phyloP scores from a whole-genome alignment of 2,888 invertebrate species.

The Toxonevra muliebris region DNA sequence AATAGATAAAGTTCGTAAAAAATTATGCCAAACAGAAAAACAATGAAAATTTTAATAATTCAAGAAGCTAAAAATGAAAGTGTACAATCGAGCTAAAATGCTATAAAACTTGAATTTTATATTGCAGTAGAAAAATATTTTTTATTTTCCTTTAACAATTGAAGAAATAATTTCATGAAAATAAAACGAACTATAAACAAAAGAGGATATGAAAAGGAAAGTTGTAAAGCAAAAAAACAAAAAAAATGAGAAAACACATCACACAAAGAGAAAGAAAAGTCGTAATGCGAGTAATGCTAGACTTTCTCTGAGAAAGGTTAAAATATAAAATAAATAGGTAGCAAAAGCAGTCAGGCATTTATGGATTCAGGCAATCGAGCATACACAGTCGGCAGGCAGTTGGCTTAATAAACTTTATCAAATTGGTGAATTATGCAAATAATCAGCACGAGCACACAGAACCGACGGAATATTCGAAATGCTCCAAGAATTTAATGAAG shows the following conservation, averaged over 20 bases:
- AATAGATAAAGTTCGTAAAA: too few relatives aligned
- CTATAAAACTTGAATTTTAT: background rate
- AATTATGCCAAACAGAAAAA: background rate
- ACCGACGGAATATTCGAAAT: too few relatives aligned
- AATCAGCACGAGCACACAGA: too few relatives aligned
- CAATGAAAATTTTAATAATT: conserved; percentile 5
- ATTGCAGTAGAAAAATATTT: too few relatives aligned
- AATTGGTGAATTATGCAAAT: conserved; percentile 31
- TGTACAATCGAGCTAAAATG: background rate
- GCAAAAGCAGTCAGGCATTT: background rate
- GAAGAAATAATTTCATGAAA: too few relatives aligned
- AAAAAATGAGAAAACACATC: background rate
- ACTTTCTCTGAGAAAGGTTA: too few relatives aligned
- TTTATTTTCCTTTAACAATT: too few relatives aligned
- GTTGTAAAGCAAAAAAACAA: background rate
- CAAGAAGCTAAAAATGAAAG: too few relatives aligned
- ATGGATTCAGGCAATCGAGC: background rate
- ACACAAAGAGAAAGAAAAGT: too few relatives aligned
- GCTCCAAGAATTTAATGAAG: too few relatives aligned
- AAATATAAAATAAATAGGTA: background rate
- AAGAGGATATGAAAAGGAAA: background rate
- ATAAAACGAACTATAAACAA: background rate
- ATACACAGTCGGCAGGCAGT: background rate
- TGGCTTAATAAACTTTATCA: conserved; percentile 19
- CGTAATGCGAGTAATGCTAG: too few relatives aligned